Conservation (phyloP, 2,797 vertebrate genomes). For the Brachyrhaphis roseni region DNA sequence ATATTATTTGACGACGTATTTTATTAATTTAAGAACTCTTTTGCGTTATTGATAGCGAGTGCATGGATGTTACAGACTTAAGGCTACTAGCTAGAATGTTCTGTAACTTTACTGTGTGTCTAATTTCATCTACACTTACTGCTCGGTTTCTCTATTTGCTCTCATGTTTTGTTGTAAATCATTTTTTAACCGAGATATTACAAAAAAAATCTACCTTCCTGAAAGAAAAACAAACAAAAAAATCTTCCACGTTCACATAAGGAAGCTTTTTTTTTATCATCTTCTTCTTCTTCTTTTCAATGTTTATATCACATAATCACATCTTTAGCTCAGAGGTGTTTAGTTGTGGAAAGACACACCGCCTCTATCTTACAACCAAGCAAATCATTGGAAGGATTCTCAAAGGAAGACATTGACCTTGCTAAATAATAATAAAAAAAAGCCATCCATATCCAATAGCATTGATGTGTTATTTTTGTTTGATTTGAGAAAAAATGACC, state of each 20-base stretch:
- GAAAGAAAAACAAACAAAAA: too few relatives aligned
- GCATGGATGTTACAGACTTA: neutral
- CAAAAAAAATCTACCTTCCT: neutral
- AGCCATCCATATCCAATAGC: neutral
- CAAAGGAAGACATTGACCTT: neutral
- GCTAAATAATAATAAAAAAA: neutral
- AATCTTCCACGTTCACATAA: neutral
- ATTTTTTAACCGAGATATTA: neutral
- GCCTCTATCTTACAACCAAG: neutral
- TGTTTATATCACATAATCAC: neutral
- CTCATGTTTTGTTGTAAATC: neutral
- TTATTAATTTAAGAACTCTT: neutral
- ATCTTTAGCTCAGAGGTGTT: too few relatives aligned
- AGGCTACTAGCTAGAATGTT: neutral
- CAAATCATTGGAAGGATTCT: neutral
- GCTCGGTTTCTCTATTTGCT: neutral
- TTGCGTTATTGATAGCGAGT: neutral
- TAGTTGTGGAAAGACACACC: neutral
- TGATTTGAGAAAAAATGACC: neutral
- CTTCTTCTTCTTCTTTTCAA: neutral
- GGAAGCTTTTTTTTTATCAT: neutral
- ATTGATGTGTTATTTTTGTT: neutral
- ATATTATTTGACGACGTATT: neutral
- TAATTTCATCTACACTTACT: neutral
- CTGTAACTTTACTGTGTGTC: too few relatives aligned